Evolutionary conservation across 2,113 vertebrate genomes (phyloP).

Genomic region (Lycaon pictus): DNA sequence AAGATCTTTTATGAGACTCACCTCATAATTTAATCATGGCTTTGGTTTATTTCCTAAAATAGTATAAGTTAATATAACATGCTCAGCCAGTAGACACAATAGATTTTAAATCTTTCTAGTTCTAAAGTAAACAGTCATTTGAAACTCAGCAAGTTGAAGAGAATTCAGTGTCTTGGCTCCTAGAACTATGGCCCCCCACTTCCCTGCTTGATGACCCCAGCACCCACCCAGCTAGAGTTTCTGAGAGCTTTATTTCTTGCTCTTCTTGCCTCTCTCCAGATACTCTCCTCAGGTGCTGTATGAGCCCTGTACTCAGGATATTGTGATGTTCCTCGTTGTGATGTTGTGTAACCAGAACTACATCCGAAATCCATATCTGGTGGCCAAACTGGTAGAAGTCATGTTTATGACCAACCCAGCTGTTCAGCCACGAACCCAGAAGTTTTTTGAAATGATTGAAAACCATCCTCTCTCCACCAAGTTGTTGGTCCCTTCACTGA

Average conservation of each 20-base stretch:
- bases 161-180: not conserved
- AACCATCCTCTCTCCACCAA: constrained; percentile 97
- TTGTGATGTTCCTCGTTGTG: constrained; percentile 97
- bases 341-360: constrained; percentile 99
- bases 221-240: fast-evolving
- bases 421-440: constrained; percentile 97
- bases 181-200: fast-evolving
- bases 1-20: not conserved
- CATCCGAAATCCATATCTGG: constrained; percentile 98
- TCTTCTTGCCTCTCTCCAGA: constrained; percentile 83
- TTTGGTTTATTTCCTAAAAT: not conserved
- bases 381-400: constrained; percentile 99
- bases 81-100: not conserved
- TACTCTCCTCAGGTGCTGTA: constrained; percentile 99
- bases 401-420: constrained; percentile 99
- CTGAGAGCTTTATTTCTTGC: fast-evolving
- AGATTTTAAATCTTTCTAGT: not conserved
- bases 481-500: constrained; percentile 97
- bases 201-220: not conserved
- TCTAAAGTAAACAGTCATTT: no score
- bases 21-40: not conserved
- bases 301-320: constrained; percentile 98
- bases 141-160: not conserved
- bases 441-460: constrained; percentile 99
- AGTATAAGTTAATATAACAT: not conserved